These are phyloP conservation scores for Drosophila arawakana DNA, from an alignment of 1,140 invertebrate species.

Conservation along the genomic window DNA sequence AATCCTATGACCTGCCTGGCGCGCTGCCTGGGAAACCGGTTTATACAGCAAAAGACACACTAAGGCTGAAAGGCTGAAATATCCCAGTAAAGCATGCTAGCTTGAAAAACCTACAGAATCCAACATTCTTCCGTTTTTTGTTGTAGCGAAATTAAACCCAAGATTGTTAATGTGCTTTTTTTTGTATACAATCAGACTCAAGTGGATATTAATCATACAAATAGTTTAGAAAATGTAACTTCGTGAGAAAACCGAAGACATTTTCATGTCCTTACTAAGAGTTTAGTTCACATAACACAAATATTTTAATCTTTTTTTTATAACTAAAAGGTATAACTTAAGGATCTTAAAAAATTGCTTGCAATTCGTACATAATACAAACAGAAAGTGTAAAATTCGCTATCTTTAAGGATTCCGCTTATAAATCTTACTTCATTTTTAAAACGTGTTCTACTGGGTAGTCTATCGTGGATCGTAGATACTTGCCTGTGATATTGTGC, in stretches of 20 bases:
- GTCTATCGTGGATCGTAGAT: conserved; percentile 27
- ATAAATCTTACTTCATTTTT: neutral
- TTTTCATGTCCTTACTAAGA: no score
- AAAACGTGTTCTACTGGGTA: conserved; percentile 1
- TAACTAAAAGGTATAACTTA: no score
- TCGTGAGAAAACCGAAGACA: no score
- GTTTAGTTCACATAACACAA: no score
- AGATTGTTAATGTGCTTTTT: conserved; percentile 15
- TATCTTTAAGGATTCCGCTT: neutral
- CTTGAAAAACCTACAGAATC: conserved; percentile 43
- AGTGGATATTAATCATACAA: neutral
- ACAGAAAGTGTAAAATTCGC: no score
- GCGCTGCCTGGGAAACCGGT: conserved; percentile 64
- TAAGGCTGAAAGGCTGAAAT: conserved; percentile 23
- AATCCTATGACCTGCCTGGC: conserved; percentile 76
- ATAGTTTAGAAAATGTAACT: neutral
- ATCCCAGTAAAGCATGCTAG: conserved; percentile 35
- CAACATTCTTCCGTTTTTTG: conserved; percentile 30
- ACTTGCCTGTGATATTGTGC: conserved; percentile 99
- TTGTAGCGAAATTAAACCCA: neutral
- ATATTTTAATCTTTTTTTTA: no score
- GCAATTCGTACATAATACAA: no score
- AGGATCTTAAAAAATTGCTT: no score
- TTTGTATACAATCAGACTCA: neutral
- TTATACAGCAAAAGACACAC: conserved; percentile 39